These are phyloP conservation scores for Eledona agricola DNA, from an alignment of 2,888 invertebrate species.

Conservation along the genomic window DNA sequence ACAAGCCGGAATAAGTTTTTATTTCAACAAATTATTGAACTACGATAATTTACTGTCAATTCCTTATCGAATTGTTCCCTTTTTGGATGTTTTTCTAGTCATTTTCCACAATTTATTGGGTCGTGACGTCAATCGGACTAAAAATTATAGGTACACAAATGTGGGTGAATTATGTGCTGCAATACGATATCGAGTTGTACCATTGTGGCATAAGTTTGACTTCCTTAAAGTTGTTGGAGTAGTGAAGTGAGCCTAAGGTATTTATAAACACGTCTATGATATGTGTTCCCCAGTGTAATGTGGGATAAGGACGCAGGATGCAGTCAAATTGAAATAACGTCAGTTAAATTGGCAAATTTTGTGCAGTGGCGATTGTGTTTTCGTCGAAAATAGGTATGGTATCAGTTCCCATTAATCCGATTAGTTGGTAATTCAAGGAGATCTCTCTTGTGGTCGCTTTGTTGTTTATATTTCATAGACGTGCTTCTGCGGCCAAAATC, in stretches of 20 bases:
- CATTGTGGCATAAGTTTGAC: too few species aligned
- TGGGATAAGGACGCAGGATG: constrained; percentile 13
- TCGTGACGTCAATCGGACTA: too few species aligned
- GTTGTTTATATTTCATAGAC: constrained; percentile 9
- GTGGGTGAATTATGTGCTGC: constrained; percentile 3
- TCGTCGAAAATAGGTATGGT: constrained; percentile 2
- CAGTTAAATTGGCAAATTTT: constrained; percentile 6
- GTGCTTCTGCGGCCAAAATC: constrained; percentile 12
- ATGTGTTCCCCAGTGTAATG: constrained; percentile 2
- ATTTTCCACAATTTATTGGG: too few species aligned
- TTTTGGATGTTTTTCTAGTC: too few species aligned
- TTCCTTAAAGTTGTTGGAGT: constrained; percentile 4
- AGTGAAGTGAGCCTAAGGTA: not conserved
- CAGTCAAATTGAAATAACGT: constrained; percentile 8
- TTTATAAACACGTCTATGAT: constrained; percentile 2
- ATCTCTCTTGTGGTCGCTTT: constrained; percentile 9
- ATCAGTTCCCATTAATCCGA: not conserved
- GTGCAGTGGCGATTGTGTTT: not conserved
- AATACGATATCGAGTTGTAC: too few species aligned
- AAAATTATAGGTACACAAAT: too few species aligned
- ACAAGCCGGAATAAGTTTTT: too few species aligned
- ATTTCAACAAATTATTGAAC: too few species aligned
- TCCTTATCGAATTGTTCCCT: too few species aligned
- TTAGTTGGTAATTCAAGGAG: constrained; percentile 15
- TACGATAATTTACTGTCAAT: too few species aligned